Percentiles rank a stretch among this genome's conserved stretches.
Evolutionary conservation across 2,797 vertebrate genomes (phyloP).

Genomic region (Perodicticus potto): DNA sequence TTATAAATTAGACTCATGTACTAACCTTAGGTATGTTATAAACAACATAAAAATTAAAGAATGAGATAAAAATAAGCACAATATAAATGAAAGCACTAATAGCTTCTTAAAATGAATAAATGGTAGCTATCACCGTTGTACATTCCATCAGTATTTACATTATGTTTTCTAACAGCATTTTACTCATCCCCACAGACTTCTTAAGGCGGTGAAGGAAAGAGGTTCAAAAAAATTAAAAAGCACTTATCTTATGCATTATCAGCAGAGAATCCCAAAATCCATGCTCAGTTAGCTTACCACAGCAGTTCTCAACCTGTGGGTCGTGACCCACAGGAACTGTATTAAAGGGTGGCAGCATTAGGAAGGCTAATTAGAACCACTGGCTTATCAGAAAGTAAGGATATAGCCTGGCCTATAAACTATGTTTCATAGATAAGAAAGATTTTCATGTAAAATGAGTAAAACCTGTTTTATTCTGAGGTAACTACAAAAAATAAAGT

Average conservation of each 20-base stretch:
- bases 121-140: neutral
- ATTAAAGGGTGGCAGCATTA: too few species aligned
- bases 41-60: slow-evolving; percentile 51
- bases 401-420: neutral
- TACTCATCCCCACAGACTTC: neutral
- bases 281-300: neutral
- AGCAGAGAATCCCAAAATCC: slow-evolving; percentile 10
- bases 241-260: neutral
- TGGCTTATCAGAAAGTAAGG: neutral
- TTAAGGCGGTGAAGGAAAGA: neutral
- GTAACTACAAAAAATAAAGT: neutral
- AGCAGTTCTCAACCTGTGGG: too few species aligned
- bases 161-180: neutral
- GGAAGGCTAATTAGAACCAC: too few species aligned
- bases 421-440: slow-evolving; percentile 1
- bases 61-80: slow-evolving; percentile 41
- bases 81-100: neutral
- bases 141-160: neutral
- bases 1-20: slow-evolving; percentile 23
- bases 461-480: neutral
- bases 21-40: slow-evolving; percentile 1
- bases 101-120: neutral
- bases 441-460: neutral
- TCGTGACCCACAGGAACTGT: too few species aligned
- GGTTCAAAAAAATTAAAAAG: neutral